Evolutionary conservation across 2,113 vertebrate genomes (phyloP).

Genomic region (Isichthys henryi): DNA sequence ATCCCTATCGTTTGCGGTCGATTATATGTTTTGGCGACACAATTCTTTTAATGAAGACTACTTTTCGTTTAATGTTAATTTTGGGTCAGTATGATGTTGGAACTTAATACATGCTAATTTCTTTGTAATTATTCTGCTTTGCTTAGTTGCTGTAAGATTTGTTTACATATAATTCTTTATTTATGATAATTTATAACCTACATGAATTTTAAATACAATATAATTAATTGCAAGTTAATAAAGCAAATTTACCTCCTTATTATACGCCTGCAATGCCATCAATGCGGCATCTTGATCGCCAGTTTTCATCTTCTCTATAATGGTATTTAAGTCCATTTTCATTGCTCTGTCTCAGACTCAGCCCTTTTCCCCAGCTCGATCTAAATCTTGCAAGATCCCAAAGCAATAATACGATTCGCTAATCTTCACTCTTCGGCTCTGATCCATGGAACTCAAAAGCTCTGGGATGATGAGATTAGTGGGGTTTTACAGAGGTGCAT

Average conservation of each 20-base stretch:
- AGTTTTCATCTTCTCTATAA: constrained; percentile 68
- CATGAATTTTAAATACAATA: neutral
- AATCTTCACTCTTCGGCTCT: constrained; percentile 23
- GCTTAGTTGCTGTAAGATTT: neutral
- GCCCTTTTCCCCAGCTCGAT: neutral
- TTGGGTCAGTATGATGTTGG: neutral
- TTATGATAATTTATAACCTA: neutral
- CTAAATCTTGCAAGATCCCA: neutral
- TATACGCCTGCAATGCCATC: constrained; percentile 70
- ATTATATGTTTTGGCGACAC: neutral
- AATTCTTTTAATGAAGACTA: neutral
- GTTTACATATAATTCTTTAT: neutral
- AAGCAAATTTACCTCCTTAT: constrained; percentile 53
- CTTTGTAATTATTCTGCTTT: neutral
- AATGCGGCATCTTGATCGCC: constrained; percentile 68
- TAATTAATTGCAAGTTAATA: neutral
- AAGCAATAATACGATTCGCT: constrained; percentile 21
- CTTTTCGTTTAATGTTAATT: neutral
- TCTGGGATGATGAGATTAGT: constrained; percentile 46
- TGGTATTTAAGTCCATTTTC: constrained; percentile 69
- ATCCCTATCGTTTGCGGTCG: neutral
- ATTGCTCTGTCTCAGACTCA: constrained; percentile 23
- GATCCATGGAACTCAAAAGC: constrained; percentile 34
- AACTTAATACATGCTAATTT: neutral
- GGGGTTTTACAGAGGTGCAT: constrained; percentile 22